Evolutionary conservation across 2,888 invertebrate genomes (phyloP).

Genomic region (Trachelus troglodyta): DNA sequence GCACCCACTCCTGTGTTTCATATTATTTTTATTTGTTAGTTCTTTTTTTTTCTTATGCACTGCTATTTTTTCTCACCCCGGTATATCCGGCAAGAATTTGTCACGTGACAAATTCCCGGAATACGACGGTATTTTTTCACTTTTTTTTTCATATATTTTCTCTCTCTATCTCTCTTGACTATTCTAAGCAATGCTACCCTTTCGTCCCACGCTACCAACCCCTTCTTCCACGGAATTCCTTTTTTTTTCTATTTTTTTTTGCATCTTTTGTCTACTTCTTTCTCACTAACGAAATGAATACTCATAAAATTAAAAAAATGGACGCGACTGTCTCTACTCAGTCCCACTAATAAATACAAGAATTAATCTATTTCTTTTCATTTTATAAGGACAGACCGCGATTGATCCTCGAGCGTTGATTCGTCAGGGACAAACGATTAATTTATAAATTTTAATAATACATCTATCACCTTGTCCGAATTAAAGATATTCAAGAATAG

Average conservation of each 20-base stretch:
- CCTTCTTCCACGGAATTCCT: not conserved
- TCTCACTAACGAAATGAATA: not conserved
- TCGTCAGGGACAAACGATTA: not conserved
- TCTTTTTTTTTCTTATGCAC: not conserved
- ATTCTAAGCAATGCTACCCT: not conserved
- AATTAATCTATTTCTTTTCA: not conserved
- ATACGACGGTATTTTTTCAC: not conserved
- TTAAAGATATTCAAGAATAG: not conserved
- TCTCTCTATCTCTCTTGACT: not conserved
- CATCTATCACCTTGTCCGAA: not conserved
- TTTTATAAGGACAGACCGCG: not conserved
- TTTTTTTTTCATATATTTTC: not conserved
- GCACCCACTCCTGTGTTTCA: not conserved
- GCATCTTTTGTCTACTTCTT: not conserved
- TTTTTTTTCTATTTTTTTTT: not conserved
- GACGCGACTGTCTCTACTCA: not conserved
- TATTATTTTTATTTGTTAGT: not conserved
- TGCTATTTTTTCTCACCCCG: not conserved
- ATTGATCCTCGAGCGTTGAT: not conserved
- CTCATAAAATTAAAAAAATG: not conserved
- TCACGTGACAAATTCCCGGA: not conserved
- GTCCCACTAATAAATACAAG: not conserved
- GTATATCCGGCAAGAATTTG: slow-evolving; percentile 1
- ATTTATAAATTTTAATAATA: not conserved
- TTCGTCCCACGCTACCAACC: too few species aligned